A percentile compares a stretch with the other conserved stretches of the same genome.
Conservation (phyloP, 2,113 vertebrate genomes). For the Embiotoca jacksoni region DNA sequence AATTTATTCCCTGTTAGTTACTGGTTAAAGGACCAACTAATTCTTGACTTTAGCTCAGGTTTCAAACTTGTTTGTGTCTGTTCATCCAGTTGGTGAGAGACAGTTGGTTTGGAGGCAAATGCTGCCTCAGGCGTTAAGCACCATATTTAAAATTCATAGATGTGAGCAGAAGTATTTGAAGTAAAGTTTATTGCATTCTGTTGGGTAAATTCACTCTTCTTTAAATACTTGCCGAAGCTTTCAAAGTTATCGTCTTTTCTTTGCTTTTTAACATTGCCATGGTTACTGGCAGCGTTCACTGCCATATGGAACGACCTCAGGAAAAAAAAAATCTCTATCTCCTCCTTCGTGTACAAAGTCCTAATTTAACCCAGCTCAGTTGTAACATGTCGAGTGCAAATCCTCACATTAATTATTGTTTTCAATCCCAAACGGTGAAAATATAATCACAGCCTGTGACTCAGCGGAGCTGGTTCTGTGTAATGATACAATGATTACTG, state of each 20-base stretch:
- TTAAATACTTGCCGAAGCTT: conserved; percentile 18
- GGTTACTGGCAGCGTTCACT: conserved; percentile 43
- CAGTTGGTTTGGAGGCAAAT: background rate
- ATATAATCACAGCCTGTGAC: conserved; percentile 42
- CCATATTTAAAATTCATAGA: conserved; percentile 3
- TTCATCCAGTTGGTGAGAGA: background rate
- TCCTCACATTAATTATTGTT: conserved; percentile 63
- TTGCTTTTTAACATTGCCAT: conserved; percentile 38
- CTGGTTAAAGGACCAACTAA: background rate
- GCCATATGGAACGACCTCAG: conserved; percentile 10
- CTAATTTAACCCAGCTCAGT: conserved; percentile 20
- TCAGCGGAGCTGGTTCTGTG: conserved; percentile 34
- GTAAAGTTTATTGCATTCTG: background rate
- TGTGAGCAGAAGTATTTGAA: conserved; percentile 5
- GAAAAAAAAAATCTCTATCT: conserved; percentile 8
- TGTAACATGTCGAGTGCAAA: conserved; percentile 18
- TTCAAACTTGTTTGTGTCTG: background rate
- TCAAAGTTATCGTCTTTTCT: conserved; percentile 14
- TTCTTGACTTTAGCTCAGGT: background rate
- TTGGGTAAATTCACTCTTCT: conserved; percentile 2
- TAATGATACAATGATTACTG: conserved; percentile 48
- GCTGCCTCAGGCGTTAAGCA: background rate
- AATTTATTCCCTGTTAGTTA: background rate
- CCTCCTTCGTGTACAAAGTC: conserved; percentile 21
- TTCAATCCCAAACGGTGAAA: conserved; percentile 45